phyloP scores from a whole-genome alignment of 2,888 invertebrate species.

The Rotaria macrura region DNA sequence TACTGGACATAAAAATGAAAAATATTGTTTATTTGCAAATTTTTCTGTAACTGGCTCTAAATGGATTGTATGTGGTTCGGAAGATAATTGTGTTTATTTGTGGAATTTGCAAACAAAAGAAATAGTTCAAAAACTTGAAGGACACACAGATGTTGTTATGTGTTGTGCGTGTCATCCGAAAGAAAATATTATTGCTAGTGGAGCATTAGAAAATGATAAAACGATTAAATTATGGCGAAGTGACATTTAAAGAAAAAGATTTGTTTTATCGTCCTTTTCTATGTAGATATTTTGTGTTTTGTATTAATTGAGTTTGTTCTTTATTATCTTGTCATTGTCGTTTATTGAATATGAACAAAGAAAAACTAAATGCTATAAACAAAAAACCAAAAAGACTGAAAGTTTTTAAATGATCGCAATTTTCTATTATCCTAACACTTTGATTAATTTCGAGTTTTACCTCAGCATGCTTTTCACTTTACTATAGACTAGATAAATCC shows the following conservation, averaged over 20 bases:
- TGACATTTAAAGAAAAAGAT: slow-evolving; percentile 51
- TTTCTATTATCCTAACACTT: too few relatives aligned
- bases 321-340: background rate
- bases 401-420: background rate
- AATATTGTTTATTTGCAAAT: slow-evolving; percentile 98
- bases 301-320: background rate
- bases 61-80: slow-evolving; percentile 99
- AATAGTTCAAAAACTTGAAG: slow-evolving; percentile 89
- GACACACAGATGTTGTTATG: slow-evolving; percentile 83
- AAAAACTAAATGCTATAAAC: background rate
- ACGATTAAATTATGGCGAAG: slow-evolving; percentile 98
- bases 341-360: background rate
- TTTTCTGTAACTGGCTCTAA: slow-evolving; percentile 99
- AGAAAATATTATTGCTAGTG: slow-evolving; percentile 96
- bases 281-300: background rate
- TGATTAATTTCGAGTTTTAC: too few relatives aligned
- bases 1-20: slow-evolving; percentile 93
- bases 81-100: slow-evolving; percentile 94
- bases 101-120: slow-evolving; percentile 99
- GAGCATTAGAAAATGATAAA: slow-evolving; percentile 93
- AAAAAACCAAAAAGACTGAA: background rate
- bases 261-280: background rate
- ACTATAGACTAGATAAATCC: too few relatives aligned
- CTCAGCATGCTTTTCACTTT: too few relatives aligned
- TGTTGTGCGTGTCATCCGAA: slow-evolving; percentile 98